A percentile compares a stretch with the other conserved stretches of the same genome.
These are phyloP conservation scores for Ascaphus truei DNA, from an alignment of 2,113 vertebrate species.

Conservation along the genomic window DNA sequence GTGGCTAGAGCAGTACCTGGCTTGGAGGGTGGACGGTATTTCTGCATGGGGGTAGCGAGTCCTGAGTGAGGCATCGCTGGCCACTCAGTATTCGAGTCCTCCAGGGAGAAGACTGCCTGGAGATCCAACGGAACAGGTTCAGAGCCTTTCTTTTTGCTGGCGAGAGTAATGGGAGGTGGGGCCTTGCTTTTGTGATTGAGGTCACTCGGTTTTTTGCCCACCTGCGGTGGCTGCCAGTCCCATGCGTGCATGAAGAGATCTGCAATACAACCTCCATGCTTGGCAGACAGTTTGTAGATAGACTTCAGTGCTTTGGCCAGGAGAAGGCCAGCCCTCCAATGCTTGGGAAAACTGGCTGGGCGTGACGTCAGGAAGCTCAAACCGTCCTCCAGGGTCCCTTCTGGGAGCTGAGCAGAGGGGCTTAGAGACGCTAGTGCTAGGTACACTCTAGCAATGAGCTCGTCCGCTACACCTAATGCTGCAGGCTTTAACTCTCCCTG, in stretches of 20 bases:
- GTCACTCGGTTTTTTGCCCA: neutral
- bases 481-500: fast-evolving
- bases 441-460: slow-evolving; percentile 64
- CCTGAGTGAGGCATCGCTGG: slow-evolving; percentile 42
- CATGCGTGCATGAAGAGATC: slow-evolving; percentile 65
- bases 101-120: slow-evolving; percentile 34
- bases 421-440: slow-evolving; percentile 59
- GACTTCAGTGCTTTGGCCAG: slow-evolving; percentile 61
- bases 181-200: neutral
- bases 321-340: slow-evolving; percentile 67
- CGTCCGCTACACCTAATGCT: slow-evolving; percentile 50
- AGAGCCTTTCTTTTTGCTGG: neutral
- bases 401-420: slow-evolving; percentile 29
- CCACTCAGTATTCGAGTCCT: slow-evolving; percentile 52
- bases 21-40: neutral
- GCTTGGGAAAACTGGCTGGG: slow-evolving; percentile 42
- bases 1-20: slow-evolving; percentile 37
- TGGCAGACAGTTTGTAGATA: slow-evolving; percentile 51
- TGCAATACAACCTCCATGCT: slow-evolving; percentile 43
- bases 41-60: slow-evolving; percentile 49
- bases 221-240: slow-evolving; percentile 56
- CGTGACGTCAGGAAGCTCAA: slow-evolving; percentile 58
- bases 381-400: slow-evolving; percentile 60
- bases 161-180: neutral
- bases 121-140: neutral